These are phyloP conservation scores for Coenonympha glycerion DNA, from an alignment of 2,888 invertebrate species.

Conservation along the genomic window DNA sequence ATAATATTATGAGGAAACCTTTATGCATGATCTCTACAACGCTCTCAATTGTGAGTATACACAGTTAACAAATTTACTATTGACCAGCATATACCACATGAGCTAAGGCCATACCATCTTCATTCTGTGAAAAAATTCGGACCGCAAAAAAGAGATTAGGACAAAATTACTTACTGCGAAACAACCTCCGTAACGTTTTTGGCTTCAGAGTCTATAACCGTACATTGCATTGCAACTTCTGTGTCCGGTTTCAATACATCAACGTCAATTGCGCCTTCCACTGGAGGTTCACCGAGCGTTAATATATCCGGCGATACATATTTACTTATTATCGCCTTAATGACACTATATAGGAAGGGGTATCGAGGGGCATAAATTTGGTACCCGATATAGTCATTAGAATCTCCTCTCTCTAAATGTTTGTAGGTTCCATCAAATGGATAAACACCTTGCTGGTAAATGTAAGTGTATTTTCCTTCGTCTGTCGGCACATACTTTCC, in stretches of 20 bases:
- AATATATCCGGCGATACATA: constrained; percentile 52
- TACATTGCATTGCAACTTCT: constrained; percentile 56
- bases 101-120: too few relatives aligned
- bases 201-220: constrained; percentile 42
- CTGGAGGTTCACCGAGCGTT: constrained; percentile 42
- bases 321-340: constrained; percentile 48
- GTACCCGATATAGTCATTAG: constrained; percentile 51
- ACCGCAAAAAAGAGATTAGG: background rate
- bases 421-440: constrained; percentile 35
- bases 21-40: too few relatives aligned
- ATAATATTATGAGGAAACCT: too few relatives aligned
- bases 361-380: constrained; percentile 56
- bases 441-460: constrained; percentile 34
- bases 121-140: too few relatives aligned
- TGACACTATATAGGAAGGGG: constrained; percentile 57
- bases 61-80: too few relatives aligned
- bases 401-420: constrained; percentile 31
- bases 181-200: constrained; percentile 48
- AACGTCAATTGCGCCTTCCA: constrained; percentile 41
- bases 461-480: constrained; percentile 35
- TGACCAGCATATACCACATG: too few relatives aligned
- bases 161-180: constrained; percentile 51
- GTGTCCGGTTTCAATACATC: constrained; percentile 48
- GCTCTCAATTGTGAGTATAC: too few relatives aligned
- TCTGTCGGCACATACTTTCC: constrained; percentile 74